These are phyloP conservation scores for Corythaeola cristata DNA, from an alignment of 2,113 vertebrate species.

Conservation along the genomic window DNA sequence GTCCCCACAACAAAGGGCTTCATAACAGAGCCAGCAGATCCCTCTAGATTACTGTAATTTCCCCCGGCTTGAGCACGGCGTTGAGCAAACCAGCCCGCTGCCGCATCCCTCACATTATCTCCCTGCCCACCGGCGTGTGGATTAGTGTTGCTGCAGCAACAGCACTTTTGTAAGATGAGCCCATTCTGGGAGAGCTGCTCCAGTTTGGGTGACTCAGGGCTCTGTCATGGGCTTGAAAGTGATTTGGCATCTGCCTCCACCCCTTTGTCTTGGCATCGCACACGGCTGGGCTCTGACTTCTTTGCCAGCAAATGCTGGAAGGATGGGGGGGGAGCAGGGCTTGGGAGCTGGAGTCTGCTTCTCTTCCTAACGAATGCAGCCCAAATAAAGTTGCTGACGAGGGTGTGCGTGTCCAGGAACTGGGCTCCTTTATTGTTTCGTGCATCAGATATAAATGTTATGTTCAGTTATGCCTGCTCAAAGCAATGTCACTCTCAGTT, in stretches of 20 bases:
- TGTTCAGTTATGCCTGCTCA: not conserved
- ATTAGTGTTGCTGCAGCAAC: constrained; percentile 50
- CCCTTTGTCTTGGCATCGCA: not conserved
- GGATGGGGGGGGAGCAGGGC: not conserved
- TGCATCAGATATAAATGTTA: not conserved
- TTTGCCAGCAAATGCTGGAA: not conserved
- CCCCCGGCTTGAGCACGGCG: not conserved
- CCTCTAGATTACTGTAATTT: not conserved
- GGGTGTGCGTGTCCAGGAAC: not conserved
- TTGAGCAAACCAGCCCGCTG: not conserved
- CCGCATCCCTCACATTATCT: not conserved
- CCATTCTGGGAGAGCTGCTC: not conserved
- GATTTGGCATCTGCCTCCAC: constrained; percentile 25
- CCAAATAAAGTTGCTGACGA: not conserved
- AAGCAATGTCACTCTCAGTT: not conserved
- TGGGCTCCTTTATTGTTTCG: not conserved
- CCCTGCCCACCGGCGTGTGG: not conserved
- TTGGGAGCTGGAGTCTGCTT: not conserved
- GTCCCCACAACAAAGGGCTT: not conserved
- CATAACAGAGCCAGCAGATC: not conserved
- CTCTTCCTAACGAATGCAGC: not conserved
- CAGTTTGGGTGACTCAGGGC: constrained; percentile 47
- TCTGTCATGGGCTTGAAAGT: not conserved
- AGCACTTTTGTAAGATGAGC: not conserved
- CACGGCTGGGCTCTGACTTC: not conserved